phyloP scores from a whole-genome alignment of 2,113 vertebrate genomes.

The Dicaeum eximium region DNA sequence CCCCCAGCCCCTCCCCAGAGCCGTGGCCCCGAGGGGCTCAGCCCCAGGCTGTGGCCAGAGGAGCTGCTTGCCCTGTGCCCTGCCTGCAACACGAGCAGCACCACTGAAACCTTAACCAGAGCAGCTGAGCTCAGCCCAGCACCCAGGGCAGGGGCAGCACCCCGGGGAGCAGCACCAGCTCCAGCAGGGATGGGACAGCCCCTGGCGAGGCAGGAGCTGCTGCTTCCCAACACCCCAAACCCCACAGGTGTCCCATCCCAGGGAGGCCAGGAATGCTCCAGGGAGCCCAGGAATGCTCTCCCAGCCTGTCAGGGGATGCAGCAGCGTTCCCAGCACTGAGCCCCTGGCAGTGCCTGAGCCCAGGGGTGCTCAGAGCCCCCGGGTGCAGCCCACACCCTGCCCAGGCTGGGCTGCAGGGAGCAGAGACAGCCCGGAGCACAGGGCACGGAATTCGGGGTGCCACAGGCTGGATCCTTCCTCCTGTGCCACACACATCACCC shows the following conservation, averaged over 20 bases:
- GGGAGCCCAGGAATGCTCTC: background rate
- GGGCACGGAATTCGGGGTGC: background rate
- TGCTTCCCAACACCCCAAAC: accelerated
- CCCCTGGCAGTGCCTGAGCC: background rate
- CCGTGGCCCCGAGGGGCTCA: accelerated
- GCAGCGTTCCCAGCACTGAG: background rate
- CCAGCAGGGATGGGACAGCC: accelerated
- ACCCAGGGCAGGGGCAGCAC: accelerated
- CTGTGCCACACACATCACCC: background rate
- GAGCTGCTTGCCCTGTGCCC: accelerated
- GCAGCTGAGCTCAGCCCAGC: background rate
- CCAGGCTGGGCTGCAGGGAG: background rate
- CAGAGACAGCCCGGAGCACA: background rate
- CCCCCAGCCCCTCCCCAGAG: background rate
- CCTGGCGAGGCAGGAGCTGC: accelerated
- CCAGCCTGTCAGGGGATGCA: background rate
- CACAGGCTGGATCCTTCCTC: background rate
- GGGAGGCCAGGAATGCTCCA: background rate
- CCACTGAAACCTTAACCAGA: accelerated
- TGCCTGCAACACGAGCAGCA: background rate
- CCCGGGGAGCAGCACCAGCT: background rate
- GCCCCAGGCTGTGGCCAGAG: background rate
- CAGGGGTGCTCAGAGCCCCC: no score
- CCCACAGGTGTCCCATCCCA: accelerated
- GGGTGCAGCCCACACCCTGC: no score